Percentiles rank a stretch among this genome's conserved stretches.
Conservation (phyloP, 2,888 invertebrate genomes). For the Salticus scenicus region DNA sequence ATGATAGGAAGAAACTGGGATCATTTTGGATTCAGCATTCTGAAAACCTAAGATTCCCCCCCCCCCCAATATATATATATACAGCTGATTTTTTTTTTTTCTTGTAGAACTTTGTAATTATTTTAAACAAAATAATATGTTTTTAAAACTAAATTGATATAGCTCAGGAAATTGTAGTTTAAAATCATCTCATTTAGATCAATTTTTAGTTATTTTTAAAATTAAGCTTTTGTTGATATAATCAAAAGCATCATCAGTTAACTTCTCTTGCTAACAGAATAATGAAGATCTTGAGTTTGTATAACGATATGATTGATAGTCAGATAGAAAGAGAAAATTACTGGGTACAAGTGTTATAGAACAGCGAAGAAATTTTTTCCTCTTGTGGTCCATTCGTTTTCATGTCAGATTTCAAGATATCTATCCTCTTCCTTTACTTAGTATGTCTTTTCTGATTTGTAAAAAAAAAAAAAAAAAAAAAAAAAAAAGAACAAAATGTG, state of each 20-base stretch:
- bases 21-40: no score
- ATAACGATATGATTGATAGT: slow-evolving; percentile 37
- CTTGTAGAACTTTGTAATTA: no score
- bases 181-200: not conserved
- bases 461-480: slow-evolving; percentile 13
- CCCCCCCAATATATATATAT: no score
- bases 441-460: slow-evolving; percentile 43
- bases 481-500: slow-evolving; percentile 12
- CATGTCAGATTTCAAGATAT: slow-evolving; percentile 45
- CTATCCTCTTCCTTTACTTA: slow-evolving; percentile 24
- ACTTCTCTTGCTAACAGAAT: slow-evolving; percentile 31
- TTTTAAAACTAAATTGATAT: not conserved
- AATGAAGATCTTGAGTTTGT: slow-evolving; percentile 27
- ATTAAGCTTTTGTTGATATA: not conserved
- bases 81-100: no score
- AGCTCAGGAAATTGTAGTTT: not conserved
- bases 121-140: no score
- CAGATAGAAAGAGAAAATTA: slow-evolving; percentile 47
- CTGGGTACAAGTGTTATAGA: slow-evolving; percentile 44
- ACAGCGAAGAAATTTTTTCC: slow-evolving; percentile 17
- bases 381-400: slow-evolving; percentile 29
- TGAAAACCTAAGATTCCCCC: no score
- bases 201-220: not conserved
- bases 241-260: slow-evolving; percentile 44
- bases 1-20: no score